phyloP scores from a whole-genome alignment of 2,797 vertebrate species.

The Molothrus ater region DNA sequence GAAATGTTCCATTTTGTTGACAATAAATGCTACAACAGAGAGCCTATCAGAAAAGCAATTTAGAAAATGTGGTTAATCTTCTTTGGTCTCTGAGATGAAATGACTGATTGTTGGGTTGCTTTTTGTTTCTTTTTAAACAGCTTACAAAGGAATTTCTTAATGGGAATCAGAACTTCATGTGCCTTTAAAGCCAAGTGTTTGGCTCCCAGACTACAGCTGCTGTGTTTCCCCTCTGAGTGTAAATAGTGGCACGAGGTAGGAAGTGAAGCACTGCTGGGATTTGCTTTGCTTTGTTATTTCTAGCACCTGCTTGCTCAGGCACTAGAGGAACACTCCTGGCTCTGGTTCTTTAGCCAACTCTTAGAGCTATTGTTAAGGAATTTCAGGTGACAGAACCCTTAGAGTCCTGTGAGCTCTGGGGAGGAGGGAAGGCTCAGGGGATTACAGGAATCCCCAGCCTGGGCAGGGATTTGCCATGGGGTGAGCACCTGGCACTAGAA shows the following conservation, averaged over 20 bases:
- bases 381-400: neutral
- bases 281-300: conserved; percentile 51
- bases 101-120: conserved; percentile 20
- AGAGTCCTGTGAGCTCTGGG: neutral
- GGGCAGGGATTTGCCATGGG: neutral
- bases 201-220: neutral
- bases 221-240: neutral
- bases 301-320: neutral
- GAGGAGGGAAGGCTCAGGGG: neutral
- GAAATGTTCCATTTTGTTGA: neutral
- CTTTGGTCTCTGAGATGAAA: conserved; percentile 43
- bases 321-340: neutral
- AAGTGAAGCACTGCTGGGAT: conserved; percentile 23
- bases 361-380: neutral
- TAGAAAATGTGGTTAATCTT: neutral
- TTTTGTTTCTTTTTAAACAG: conserved; percentile 37
- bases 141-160: conserved; percentile 34
- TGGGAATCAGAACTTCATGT: conserved; percentile 16
- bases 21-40: neutral
- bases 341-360: neutral
- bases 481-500: neutral
- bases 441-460: neutral
- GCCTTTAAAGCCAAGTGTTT: conserved; percentile 36
- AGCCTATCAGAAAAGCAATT: neutral
- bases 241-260: conserved; percentile 19